Evolutionary conservation across 2,888 invertebrate species (phyloP).

Genomic region (Onthophagus sagittarius): DNA sequence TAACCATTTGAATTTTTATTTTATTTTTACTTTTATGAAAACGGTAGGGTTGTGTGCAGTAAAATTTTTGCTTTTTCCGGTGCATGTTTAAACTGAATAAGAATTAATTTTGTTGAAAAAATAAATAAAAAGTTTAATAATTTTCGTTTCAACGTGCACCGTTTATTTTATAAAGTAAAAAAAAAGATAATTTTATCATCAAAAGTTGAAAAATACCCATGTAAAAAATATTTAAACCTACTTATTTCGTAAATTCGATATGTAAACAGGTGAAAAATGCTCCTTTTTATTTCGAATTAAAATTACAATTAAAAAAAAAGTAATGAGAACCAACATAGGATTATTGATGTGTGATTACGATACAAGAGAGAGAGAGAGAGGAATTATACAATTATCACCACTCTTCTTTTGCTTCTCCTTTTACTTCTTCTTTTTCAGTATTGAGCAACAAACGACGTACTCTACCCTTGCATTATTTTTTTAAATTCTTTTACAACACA

Average conservation of each 20-base stretch:
- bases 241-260: constrained; percentile 33
- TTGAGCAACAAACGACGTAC: constrained; percentile 39
- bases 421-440: constrained; percentile 33
- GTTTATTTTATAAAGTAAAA: constrained; percentile 1
- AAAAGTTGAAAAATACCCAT: neutral
- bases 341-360: constrained; percentile 16
- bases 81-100: constrained; percentile 19
- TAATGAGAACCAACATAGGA: constrained; percentile 29
- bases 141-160: neutral
- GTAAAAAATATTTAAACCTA: constrained; percentile 18
- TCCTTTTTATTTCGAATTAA: constrained; percentile 28
- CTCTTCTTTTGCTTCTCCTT: constrained; percentile 25
- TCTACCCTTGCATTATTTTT: constrained; percentile 12
- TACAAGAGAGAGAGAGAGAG: constrained; percentile 34
- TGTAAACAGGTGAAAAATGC: constrained; percentile 32
- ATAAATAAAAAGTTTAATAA: neutral
- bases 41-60: constrained; percentile 22
- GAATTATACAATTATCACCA: constrained; percentile 33
- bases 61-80: constrained; percentile 2
- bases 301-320: constrained; percentile 22
- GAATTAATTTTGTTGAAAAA: constrained; percentile 8
- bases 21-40: neutral
- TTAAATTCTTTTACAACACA: too few relatives aligned
- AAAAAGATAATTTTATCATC: neutral
- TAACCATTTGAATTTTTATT: neutral